Evolutionary conservation across 2,797 vertebrate genomes (phyloP).

Genomic region (Atherinosoma microstoma): DNA sequence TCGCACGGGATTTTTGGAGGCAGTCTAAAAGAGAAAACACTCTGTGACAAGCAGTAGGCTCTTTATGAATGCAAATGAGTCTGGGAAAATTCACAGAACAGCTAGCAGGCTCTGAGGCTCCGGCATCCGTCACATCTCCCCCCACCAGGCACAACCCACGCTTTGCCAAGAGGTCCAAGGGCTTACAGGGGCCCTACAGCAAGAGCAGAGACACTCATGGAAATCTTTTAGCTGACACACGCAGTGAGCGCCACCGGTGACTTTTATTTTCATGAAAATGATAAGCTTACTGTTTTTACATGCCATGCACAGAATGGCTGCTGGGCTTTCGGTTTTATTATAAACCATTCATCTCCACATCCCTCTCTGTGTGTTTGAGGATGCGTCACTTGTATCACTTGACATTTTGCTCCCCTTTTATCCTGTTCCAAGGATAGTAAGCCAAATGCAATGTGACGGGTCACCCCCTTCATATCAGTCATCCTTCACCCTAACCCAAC

Average conservation of each 20-base stretch:
- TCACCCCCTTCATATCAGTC: slow-evolving; percentile 78
- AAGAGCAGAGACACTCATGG: slow-evolving; percentile 76
- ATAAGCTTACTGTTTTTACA: slow-evolving; percentile 74
- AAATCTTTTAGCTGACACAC: slow-evolving; percentile 75
- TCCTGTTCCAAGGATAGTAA: slow-evolving; percentile 79
- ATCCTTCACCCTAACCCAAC: slow-evolving; percentile 78
- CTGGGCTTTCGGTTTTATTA: slow-evolving; percentile 72
- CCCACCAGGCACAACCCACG: slow-evolving; percentile 77
- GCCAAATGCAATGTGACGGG: slow-evolving; percentile 81
- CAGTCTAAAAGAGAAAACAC: slow-evolving; percentile 92
- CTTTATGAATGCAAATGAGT: slow-evolving; percentile 99
- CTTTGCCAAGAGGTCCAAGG: slow-evolving; percentile 78
- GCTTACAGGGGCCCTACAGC: slow-evolving; percentile 79
- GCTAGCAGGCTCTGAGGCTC: slow-evolving; percentile 79
- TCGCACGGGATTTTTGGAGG: slow-evolving; percentile 90
- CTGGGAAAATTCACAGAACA: slow-evolving; percentile 89
- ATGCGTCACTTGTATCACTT: slow-evolving; percentile 80
- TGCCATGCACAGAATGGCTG: slow-evolving; percentile 69
- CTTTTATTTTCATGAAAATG: slow-evolving; percentile 74
- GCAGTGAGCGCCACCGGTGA: slow-evolving; percentile 64
- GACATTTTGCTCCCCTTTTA: slow-evolving; percentile 81
- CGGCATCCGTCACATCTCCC: slow-evolving; percentile 76
- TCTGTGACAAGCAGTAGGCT: slow-evolving; percentile 94
- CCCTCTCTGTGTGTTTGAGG: slow-evolving; percentile 48
- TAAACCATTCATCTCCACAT: slow-evolving; percentile 71